Evolutionary conservation across 2,888 invertebrate genomes (phyloP).

Genomic region (Eupeodes luniger): DNA sequence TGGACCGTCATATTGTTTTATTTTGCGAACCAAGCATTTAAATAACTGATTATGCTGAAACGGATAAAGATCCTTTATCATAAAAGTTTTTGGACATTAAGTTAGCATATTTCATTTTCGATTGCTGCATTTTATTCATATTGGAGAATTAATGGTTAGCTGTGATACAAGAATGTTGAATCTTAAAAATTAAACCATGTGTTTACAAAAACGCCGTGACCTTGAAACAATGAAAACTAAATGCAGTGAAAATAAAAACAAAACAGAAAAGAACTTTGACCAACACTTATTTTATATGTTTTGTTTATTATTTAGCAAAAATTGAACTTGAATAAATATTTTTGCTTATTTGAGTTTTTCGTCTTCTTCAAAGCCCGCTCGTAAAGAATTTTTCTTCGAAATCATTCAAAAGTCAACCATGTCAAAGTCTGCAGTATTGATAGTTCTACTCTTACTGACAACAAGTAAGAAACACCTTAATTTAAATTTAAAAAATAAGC

Average conservation of each 20-base stretch:
- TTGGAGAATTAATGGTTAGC: no score
- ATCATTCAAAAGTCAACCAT: slow-evolving; percentile 25
- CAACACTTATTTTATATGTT: background rate
- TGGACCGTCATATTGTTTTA: no score
- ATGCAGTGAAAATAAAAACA: background rate
- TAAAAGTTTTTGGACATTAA: no score
- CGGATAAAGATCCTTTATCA: no score
- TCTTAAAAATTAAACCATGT: no score
- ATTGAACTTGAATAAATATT: slow-evolving; percentile 22
- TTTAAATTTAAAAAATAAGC: background rate
- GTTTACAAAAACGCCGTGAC: no score
- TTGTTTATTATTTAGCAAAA: background rate
- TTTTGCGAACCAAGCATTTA: no score
- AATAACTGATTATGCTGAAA: no score
- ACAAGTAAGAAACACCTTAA: slow-evolving; percentile 8
- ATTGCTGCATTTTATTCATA: no score
- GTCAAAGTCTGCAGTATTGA: slow-evolving; percentile 25
- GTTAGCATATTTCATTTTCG: no score
- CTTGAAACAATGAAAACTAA: no score
- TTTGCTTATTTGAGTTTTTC: background rate
- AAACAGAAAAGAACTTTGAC: background rate
- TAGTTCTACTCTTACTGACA: slow-evolving; percentile 19
- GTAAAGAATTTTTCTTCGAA: background rate
- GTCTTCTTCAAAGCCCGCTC: background rate
- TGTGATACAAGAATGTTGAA: no score